These are phyloP conservation scores for Caenorhabditis uteleia DNA, from an alignment of 2,888 invertebrate species.

Conservation along the genomic window DNA sequence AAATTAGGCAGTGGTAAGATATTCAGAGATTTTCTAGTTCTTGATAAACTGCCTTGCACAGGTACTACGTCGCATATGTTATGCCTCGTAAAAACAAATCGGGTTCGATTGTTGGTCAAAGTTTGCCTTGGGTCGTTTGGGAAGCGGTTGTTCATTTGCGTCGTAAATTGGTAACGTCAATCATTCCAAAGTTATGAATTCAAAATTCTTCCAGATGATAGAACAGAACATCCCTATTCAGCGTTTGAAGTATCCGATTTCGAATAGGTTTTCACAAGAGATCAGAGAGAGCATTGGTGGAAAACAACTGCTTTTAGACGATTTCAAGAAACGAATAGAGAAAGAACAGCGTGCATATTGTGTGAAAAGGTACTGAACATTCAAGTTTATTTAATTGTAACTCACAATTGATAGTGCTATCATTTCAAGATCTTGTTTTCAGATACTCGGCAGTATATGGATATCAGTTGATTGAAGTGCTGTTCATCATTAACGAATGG, in stretches of 20 bases:
- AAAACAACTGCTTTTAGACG: too few relatives aligned
- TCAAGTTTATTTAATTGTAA: too few relatives aligned
- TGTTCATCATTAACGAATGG: slow-evolving; percentile 49
- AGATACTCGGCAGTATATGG: slow-evolving; percentile 47
- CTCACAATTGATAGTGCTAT: too few relatives aligned
- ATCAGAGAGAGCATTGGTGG: too few relatives aligned
- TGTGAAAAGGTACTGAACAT: too few relatives aligned
- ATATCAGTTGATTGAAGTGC: slow-evolving; percentile 7
- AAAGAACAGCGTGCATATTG: too few relatives aligned
- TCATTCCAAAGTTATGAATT: not conserved
- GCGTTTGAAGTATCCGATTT: slow-evolving; percentile 28
- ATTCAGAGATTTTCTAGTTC: not conserved
- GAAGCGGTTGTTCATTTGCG: slow-evolving; percentile 51
- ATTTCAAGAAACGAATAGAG: too few relatives aligned
- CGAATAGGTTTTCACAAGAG: slow-evolving; percentile 18
- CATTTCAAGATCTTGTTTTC: slow-evolving; percentile 1
- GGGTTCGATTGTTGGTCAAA: slow-evolving; percentile 25
- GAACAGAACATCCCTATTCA: slow-evolving; percentile 1
- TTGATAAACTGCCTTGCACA: slow-evolving; percentile 1
- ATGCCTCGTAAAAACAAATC: slow-evolving; percentile 12
- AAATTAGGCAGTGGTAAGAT: slow-evolving; percentile 39
- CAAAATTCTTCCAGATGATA: slow-evolving; percentile 15
- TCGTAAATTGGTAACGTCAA: slow-evolving; percentile 14
- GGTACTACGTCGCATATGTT: slow-evolving; percentile 51
- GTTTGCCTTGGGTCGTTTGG: slow-evolving; percentile 61